A percentile compares a stretch with the other conserved stretches of the same genome.
Evolutionary conservation across 2,888 invertebrate species (phyloP).

Genomic region (Leptothorax acervorum): DNA sequence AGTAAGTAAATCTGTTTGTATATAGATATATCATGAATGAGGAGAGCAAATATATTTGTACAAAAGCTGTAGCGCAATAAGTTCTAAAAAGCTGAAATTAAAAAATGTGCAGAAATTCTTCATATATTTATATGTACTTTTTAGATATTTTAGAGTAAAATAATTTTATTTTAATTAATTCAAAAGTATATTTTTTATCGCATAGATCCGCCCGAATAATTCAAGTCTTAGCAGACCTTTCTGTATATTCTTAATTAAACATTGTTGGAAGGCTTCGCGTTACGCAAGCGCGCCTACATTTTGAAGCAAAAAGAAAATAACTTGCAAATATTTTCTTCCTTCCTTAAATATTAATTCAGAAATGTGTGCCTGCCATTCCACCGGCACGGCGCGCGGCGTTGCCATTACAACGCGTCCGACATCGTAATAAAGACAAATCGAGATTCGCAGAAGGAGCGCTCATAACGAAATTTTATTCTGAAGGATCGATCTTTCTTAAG

Average conservation of each 20-base stretch:
- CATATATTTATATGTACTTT: conserved; percentile 31
- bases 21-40: not conserved
- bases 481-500: conserved; percentile 67
- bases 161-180: conserved; percentile 36
- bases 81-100: not conserved
- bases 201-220: not conserved
- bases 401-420: conserved; percentile 49
- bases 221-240: conserved; percentile 24
- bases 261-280: not conserved
- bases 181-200: conserved; percentile 14
- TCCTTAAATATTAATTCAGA: conserved; percentile 44
- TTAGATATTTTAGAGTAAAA: not conserved
- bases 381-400: not conserved
- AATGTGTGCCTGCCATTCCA: conserved; percentile 20
- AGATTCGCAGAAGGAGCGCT: conserved; percentile 55
- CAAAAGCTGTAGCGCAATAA: not conserved
- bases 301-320: conserved; percentile 16
- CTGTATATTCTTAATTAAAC: conserved; percentile 38
- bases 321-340: conserved; percentile 29
- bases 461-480: conserved; percentile 65
- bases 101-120: not conserved
- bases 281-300: conserved; percentile 4
- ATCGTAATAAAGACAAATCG: conserved; percentile 63
- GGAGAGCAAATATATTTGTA: not conserved
- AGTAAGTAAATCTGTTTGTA: not conserved